phyloP scores from a whole-genome alignment of 2,797 vertebrate genomes.

The Pteropus rufus region DNA sequence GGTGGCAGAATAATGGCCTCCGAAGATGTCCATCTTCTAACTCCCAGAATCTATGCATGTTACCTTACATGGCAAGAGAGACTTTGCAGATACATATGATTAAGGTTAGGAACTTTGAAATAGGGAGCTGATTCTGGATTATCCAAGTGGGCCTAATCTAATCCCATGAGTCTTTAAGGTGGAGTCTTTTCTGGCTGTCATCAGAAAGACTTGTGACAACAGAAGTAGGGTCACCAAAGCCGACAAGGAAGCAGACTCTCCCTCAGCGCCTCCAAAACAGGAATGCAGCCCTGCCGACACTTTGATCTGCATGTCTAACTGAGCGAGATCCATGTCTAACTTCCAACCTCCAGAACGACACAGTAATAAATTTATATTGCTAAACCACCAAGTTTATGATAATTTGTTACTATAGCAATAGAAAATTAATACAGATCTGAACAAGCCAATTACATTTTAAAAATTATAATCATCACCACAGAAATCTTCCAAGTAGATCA shows the following conservation, averaged over 20 bases:
- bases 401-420: background rate
- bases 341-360: background rate
- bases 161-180: background rate
- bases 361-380: background rate
- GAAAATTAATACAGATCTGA: background rate
- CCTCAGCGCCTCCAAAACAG: background rate
- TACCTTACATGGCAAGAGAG: background rate
- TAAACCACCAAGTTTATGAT: background rate
- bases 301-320: background rate
- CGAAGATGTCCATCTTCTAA: background rate
- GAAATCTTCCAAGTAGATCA: background rate
- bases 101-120: background rate
- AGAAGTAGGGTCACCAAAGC: background rate
- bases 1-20: background rate
- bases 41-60: background rate
- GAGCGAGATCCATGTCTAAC: rapidly evolving
- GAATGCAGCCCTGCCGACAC: background rate
- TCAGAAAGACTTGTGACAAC: background rate
- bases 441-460: background rate
- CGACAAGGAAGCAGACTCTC: background rate
- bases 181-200: background rate
- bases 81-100: background rate
- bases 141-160: background rate
- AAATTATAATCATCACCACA: background rate
- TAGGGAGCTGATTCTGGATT: background rate